These are phyloP conservation scores for Aromia moschata DNA, from an alignment of 2,888 invertebrate genomes.

Conservation along the genomic window DNA sequence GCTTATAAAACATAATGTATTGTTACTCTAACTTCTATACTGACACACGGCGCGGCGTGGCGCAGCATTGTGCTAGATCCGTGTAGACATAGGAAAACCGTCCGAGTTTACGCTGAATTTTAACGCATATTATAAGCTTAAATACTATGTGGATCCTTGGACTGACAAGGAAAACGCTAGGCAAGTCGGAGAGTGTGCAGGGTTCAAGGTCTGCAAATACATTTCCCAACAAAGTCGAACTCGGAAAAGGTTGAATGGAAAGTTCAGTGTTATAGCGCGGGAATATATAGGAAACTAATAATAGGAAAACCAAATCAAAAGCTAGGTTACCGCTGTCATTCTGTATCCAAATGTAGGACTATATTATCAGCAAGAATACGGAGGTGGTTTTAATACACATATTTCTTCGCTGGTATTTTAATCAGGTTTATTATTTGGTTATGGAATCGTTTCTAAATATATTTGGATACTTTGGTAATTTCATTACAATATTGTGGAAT, in stretches of 20 bases:
- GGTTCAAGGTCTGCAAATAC: not conserved
- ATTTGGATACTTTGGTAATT: too few species aligned
- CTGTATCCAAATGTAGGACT: too few species aligned
- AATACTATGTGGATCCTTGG: not conserved
- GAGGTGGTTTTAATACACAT: too few species aligned
- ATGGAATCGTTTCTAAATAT: not conserved
- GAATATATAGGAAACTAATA: not conserved
- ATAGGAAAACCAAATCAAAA: constrained; percentile 2
- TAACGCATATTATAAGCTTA: not conserved
- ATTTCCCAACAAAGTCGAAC: not conserved
- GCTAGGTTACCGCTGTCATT: not conserved
- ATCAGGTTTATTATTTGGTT: not conserved
- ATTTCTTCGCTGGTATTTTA: constrained; percentile 3
- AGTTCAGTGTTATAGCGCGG: not conserved
- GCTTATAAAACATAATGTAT: not conserved
- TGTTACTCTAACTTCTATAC: not conserved
- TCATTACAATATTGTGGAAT: too few species aligned
- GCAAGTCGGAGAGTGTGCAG: not conserved
- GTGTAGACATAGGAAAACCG: not conserved
- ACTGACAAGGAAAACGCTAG: not conserved
- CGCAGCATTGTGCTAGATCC: not conserved
- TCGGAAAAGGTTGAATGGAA: not conserved
- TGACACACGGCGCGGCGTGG: not conserved
- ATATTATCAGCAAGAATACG: too few species aligned
- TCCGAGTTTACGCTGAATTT: not conserved